Percentiles rank a stretch among this genome's conserved stretches.
Evolutionary conservation across 2,888 invertebrate genomes (phyloP).

Genomic region (Nezara viridula): DNA sequence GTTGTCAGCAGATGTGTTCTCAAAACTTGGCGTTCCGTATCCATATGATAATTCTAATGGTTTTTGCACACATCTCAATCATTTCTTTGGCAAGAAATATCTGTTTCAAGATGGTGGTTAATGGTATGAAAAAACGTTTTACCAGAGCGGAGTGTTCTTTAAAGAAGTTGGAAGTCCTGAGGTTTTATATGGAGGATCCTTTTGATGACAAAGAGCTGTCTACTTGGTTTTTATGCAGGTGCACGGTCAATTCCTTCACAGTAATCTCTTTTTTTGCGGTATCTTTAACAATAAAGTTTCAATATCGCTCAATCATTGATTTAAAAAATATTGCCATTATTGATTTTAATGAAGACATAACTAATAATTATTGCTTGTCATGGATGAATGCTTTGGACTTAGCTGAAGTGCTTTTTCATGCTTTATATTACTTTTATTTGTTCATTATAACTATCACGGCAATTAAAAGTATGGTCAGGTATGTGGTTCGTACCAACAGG

Average conservation of each 20-base stretch:
- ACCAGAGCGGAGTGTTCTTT: background rate
- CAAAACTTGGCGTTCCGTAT: background rate
- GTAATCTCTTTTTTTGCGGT: background rate
- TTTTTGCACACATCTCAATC: background rate
- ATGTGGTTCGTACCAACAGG: background rate
- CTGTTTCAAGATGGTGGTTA: background rate
- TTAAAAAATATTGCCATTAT: background rate
- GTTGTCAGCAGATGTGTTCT: background rate
- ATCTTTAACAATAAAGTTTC: background rate
- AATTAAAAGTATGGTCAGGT: background rate
- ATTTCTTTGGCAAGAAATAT: background rate
- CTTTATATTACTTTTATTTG: background rate
- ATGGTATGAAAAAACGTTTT: background rate
- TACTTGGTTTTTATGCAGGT: background rate
- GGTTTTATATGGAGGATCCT: background rate
- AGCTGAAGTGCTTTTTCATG: too few relatives aligned
- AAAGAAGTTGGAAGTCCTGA: background rate
- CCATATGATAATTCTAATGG: background rate
- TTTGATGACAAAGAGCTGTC: background rate
- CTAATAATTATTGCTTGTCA: background rate
- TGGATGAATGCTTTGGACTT: too few relatives aligned
- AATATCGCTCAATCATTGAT: background rate
- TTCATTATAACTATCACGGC: background rate
- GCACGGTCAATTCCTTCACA: background rate
- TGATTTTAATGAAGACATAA: background rate